phyloP scores from a whole-genome alignment of 2,888 invertebrate species.

The Frankliniella fusca region DNA sequence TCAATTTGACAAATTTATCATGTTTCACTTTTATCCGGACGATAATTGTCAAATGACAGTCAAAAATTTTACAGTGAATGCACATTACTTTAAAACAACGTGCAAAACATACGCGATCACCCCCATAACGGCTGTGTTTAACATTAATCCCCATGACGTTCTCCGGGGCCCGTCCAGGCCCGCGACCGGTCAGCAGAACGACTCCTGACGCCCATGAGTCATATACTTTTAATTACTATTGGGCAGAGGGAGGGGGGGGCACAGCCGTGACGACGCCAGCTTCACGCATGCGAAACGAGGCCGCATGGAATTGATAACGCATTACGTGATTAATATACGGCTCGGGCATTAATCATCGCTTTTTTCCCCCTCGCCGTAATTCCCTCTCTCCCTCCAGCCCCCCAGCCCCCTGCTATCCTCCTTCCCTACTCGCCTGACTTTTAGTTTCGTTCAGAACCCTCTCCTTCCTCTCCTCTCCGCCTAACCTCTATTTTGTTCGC shows the following conservation, averaged over 20 bases:
- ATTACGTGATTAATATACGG: constrained; percentile 20
- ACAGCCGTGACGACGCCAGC: neutral
- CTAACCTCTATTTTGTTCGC: neutral
- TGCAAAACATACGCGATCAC: too few relatives aligned
- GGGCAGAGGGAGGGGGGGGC: neutral
- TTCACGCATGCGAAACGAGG: neutral
- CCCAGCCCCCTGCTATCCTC: too few relatives aligned
- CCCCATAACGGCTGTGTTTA: too few relatives aligned
- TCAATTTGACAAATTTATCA: too few relatives aligned
- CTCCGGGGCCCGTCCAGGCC: neutral
- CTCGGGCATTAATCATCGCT: neutral
- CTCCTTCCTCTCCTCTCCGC: too few relatives aligned
- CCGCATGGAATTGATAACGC: constrained; percentile 17
- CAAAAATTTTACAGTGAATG: too few relatives aligned
- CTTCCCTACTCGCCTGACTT: too few relatives aligned
- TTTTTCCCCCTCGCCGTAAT: neutral
- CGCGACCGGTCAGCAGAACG: neutral
- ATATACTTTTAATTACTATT: constrained; percentile 14
- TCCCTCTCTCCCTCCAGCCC: neutral
- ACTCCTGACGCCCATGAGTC: neutral
- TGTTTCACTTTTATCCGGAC: too few relatives aligned
- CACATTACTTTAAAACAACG: too few relatives aligned
- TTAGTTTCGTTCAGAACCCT: too few relatives aligned
- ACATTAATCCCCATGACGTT: too few relatives aligned
- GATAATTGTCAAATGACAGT: too few relatives aligned